Evolutionary conservation across 2,888 invertebrate genomes (phyloP).

Genomic region (Globia sparganii): DNA sequence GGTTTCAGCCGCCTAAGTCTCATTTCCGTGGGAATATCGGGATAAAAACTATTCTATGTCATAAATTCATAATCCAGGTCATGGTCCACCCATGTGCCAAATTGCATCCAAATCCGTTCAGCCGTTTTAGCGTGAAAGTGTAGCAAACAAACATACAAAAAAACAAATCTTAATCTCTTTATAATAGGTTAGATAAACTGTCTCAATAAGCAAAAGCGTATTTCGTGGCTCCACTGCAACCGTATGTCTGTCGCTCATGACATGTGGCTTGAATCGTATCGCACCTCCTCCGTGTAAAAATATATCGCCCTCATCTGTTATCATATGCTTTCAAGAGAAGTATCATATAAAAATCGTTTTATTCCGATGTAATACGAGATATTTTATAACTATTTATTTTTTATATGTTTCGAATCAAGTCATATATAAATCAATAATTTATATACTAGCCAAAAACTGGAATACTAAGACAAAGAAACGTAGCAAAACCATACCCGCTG

Average conservation of each 20-base stretch:
- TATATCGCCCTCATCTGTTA: constrained; percentile 38
- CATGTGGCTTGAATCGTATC: constrained; percentile 59
- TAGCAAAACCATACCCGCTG: constrained; percentile 3
- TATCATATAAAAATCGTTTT: constrained; percentile 10
- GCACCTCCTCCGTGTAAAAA: constrained; percentile 52
- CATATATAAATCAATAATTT: not conserved
- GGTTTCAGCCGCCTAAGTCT: too few species aligned
- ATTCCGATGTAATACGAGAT: not conserved
- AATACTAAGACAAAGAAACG: not conserved
- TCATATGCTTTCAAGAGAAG: constrained; percentile 19
- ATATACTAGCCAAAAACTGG: not conserved
- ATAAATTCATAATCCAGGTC: not conserved
- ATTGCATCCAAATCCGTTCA: not conserved
- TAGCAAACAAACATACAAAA: not conserved
- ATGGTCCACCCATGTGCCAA: not conserved
- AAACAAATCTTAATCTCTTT: not conserved
- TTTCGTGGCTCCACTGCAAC: constrained; percentile 38
- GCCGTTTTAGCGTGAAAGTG: not conserved
- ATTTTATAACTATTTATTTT: not conserved
- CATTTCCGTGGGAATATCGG: not conserved
- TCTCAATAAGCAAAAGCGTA: not conserved
- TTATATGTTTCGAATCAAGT: not conserved
- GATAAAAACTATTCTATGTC: not conserved
- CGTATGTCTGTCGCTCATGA: constrained; percentile 50
- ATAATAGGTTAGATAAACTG: not conserved